Conservation (phyloP, 2,888 invertebrate genomes). For the Drosophila mettleri region DNA sequence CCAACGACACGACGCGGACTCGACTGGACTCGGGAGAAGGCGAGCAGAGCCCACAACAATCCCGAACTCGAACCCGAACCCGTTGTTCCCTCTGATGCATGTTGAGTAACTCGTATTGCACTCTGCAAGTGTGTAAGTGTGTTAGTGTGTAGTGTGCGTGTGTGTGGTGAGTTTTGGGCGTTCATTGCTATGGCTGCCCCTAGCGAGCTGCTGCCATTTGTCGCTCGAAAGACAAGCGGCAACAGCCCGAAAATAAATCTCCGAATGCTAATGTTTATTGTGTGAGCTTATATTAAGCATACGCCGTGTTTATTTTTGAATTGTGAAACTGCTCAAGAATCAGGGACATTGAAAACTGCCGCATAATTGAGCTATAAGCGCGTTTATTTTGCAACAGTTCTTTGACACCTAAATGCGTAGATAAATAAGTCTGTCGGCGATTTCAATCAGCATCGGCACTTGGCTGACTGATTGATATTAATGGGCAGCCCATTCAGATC, state of each 20-base stretch:
- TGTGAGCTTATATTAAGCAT: conserved; percentile 25
- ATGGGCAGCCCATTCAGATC: conserved; percentile 41
- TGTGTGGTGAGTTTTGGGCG: conserved; percentile 56
- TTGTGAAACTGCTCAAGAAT: conserved; percentile 13
- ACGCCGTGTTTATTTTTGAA: conserved; percentile 28
- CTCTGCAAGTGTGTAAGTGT: not conserved
- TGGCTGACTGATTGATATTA: conserved; percentile 52
- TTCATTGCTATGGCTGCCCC: conserved; percentile 61
- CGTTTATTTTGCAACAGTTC: conserved; percentile 38
- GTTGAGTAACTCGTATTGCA: conserved; percentile 42
- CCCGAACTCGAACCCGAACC: not conserved
- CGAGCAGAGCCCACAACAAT: conserved; percentile 26
- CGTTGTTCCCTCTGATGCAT: conserved; percentile 24
- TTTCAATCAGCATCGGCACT: conserved; percentile 61
- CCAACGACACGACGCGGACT: conserved; percentile 50
- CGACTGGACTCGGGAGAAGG: conserved; percentile 55
- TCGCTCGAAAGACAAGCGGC: conserved; percentile 21
- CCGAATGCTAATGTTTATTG: conserved; percentile 13
- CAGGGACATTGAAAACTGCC: conserved; percentile 17
- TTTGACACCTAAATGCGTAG: conserved; percentile 45
- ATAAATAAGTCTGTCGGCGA: conserved; percentile 60
- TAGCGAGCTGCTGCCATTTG: conserved; percentile 8
- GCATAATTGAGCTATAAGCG: conserved; percentile 47
- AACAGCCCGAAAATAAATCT: conserved; percentile 22
- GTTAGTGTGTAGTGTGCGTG: conserved; percentile 13